Evolutionary conservation across 2,797 vertebrate genomes (phyloP), one percentile per base, ranked within the genome.

Genomic region (Gephyroberyx darwinii): DNA sequence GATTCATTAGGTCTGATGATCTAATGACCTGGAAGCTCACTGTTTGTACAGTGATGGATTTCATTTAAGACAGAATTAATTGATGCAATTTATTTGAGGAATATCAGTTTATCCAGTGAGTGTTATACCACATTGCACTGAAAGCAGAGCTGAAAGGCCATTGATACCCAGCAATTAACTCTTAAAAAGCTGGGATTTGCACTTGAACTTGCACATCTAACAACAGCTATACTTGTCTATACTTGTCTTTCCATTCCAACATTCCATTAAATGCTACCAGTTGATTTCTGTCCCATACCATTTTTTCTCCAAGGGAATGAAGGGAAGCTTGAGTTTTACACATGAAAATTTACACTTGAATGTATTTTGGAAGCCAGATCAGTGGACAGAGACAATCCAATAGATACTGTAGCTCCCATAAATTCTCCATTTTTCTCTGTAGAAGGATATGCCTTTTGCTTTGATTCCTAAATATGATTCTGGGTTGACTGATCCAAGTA

Each of bases 281-380:
- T 66, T 80, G 58, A 56, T 71, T 81, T 74, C 70, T 35, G 78
- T 75, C 78, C 82, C 64, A 63, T 19, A 58, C 56, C 50, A 20
- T 45, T 30, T 13, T 30, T 30, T 20, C 20, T 37, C 63, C 53
- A 75, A 72, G 26, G 10, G 62, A 67, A 3, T 26, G 26, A 26
- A 26, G 26, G 26, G 26, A 66, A 61, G 26, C 75, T 74, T 77
- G 39, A 59, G 31, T 76, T 78, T 82, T 60, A 77, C 76, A 78
- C 67, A 45, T 69, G 68, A 86, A 77, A 71, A 72, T 65, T 73
- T 69, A 62, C 54, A 64, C 58, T 41, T 57, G 33, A 59, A 70
- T 75, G 61, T 68, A 43, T 71, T 82, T 68, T 75, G 73, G 75
- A 86, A 84, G 82, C 62, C 65, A 74, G 72, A 88, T 90, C 85